Conservation (phyloP, 2,113 vertebrate species). For the Rutilus rutilus region DNA sequence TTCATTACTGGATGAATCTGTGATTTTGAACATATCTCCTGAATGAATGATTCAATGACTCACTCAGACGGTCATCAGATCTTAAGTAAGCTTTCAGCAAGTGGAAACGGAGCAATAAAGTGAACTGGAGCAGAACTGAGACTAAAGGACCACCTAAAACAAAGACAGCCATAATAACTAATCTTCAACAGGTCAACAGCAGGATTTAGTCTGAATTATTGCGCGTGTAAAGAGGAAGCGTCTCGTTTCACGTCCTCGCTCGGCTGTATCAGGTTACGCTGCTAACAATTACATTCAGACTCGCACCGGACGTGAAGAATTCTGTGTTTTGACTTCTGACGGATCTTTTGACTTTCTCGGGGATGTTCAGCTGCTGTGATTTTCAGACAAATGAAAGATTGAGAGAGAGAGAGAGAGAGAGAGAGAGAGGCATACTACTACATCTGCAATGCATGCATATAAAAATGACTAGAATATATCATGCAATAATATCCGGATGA, state of each 20-base stretch:
- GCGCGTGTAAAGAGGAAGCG: not conserved
- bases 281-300: constrained; percentile 64
- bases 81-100: not conserved
- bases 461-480: too few species aligned
- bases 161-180: not conserved
- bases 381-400: not conserved
- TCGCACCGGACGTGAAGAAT: constrained; percentile 54
- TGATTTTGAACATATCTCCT: too few species aligned
- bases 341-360: constrained; percentile 59
- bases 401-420: not conserved
- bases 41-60: too few species aligned
- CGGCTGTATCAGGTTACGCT: constrained; percentile 66
- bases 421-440: not conserved
- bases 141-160: not conserved
- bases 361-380: constrained; percentile 45
- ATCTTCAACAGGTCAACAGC: not conserved
- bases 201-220: not conserved
- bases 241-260: constrained; percentile 62
- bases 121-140: not conserved
- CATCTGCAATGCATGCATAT: too few species aligned
- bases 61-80: not conserved
- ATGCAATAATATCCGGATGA: too few species aligned
- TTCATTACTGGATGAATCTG: too few species aligned
- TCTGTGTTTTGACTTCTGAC: constrained; percentile 47
- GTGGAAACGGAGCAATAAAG: not conserved